These are phyloP conservation scores for Potamarius usumacintae DNA, from an alignment of 2,113 vertebrate species.

Conservation along the genomic window DNA sequence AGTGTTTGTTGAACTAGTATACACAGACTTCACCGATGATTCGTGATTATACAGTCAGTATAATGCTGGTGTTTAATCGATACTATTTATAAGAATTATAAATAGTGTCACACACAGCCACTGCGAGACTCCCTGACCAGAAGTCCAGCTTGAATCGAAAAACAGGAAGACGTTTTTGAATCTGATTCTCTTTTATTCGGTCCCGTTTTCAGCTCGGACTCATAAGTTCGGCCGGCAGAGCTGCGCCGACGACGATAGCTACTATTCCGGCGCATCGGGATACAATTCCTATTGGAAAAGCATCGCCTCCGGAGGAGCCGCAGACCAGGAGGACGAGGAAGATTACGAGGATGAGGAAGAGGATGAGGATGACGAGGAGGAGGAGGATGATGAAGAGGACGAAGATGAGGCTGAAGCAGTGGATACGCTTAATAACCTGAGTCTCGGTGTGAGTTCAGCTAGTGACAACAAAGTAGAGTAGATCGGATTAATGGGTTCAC, in stretches of 20 bases:
- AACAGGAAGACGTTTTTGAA: too few relatives aligned
- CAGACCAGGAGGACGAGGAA: slow-evolving; percentile 61
- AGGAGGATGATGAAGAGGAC: slow-evolving; percentile 79
- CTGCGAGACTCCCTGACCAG: neutral
- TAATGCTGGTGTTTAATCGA: neutral
- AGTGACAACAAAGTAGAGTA: neutral
- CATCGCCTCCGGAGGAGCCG: slow-evolving; percentile 61
- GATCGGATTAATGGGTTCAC: neutral
- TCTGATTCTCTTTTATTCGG: neutral
- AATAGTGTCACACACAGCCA: neutral
- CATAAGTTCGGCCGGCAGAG: slow-evolving; percentile 92
- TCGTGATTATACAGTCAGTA: neutral
- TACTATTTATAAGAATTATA: neutral
- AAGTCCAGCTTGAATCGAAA: neutral
- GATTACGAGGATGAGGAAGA: slow-evolving; percentile 76
- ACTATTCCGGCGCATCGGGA: slow-evolving; percentile 81
- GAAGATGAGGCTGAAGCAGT: slow-evolving; percentile 71
- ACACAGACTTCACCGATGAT: neutral
- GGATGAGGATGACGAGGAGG: slow-evolving; percentile 82
- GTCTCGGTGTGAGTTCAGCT: slow-evolving; percentile 9
- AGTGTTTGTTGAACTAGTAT: neutral
- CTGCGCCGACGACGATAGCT: slow-evolving; percentile 77
- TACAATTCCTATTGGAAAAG: slow-evolving; percentile 92
- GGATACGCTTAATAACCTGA: slow-evolving; percentile 43
- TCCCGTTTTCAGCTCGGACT: slow-evolving; percentile 79